Conservation (phyloP, 2,797 vertebrate species). For the Paguma larvata region DNA sequence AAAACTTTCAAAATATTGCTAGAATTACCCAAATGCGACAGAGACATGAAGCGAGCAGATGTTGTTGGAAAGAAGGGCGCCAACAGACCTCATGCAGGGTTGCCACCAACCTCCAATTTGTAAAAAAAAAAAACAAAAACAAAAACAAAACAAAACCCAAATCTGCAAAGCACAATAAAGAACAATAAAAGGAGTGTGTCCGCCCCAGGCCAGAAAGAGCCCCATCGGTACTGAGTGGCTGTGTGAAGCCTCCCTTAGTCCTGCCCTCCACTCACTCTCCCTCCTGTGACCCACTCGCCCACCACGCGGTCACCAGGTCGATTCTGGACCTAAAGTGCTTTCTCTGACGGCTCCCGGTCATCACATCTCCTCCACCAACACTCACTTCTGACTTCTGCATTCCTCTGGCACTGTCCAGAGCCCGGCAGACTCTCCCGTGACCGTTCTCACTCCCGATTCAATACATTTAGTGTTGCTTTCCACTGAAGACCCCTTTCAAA, state of each 20-base stretch:
- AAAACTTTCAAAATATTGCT: neutral
- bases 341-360: neutral
- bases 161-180: neutral
- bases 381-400: neutral
- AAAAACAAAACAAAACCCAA: no score
- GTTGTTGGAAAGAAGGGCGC: neutral
- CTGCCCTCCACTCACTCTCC: accelerated
- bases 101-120: neutral
- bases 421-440: neutral
- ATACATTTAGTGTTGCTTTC: neutral
- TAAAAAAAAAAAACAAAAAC: neutral
- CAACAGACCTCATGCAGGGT: neutral
- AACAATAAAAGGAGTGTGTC: neutral
- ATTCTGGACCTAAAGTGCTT: neutral
- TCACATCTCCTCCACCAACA: neutral
- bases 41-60: neutral
- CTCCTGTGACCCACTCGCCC: no score
- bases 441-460: neutral
- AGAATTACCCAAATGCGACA: neutral
- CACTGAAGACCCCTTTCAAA: neutral
- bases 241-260: accelerated
- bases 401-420: neutral
- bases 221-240: accelerated
- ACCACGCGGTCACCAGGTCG: accelerated
- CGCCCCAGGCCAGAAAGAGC: neutral